phyloP scores from a whole-genome alignment of 2,797 vertebrate genomes.

The Psittacula derbiana region DNA sequence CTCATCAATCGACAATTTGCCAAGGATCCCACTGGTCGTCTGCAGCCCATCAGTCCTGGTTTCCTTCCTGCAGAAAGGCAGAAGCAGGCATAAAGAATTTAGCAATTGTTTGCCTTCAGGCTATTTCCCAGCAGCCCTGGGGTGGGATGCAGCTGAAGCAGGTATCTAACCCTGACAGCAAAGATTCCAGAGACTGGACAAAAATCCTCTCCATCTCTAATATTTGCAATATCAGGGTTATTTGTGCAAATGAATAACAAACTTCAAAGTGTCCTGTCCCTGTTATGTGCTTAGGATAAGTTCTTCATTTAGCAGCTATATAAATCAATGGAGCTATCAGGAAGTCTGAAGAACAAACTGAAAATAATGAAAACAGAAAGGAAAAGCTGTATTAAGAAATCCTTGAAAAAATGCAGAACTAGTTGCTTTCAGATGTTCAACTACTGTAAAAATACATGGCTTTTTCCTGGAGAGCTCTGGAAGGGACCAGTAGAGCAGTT shows the following conservation, averaged over 20 bases:
- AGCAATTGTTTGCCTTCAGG: not conserved
- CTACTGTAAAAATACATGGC: not conserved
- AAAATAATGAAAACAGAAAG: not conserved
- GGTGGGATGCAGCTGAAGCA: not conserved
- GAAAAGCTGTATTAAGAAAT: not conserved
- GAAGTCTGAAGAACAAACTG: not conserved
- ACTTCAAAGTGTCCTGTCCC: not conserved
- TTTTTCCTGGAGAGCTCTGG: not conserved
- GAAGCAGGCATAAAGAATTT: not conserved
- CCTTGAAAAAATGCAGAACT: not conserved
- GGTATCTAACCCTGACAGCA: not conserved
- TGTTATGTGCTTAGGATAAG: fast-evolving
- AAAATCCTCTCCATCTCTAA: not conserved
- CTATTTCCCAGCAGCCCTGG: not conserved
- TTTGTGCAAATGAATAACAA: not conserved
- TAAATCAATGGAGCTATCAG: not conserved
- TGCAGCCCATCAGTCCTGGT: not conserved
- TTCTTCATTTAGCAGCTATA: not conserved
- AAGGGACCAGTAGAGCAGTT: not conserved
- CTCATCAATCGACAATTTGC: not conserved
- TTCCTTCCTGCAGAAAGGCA: not conserved
- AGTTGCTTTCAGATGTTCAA: not conserved
- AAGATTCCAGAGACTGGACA: not conserved
- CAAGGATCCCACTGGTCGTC: not conserved
- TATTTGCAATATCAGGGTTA: not conserved